Evolutionary conservation across 2,888 invertebrate species (phyloP).

Genomic region (Chrysolina americana): DNA sequence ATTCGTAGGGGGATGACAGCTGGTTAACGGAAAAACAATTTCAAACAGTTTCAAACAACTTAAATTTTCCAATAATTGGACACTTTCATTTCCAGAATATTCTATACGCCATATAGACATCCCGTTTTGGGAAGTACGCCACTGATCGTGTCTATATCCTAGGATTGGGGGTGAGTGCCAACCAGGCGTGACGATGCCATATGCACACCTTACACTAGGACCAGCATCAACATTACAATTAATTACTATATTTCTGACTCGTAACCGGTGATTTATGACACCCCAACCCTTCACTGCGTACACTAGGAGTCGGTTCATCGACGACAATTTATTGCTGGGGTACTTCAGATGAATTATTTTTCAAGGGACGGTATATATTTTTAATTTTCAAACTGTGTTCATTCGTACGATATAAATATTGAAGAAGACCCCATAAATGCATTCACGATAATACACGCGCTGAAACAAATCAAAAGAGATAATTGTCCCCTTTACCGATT

Average conservation of each 20-base stretch:
- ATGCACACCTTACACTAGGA: conserved; percentile 58
- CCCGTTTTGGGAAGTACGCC: conserved; percentile 24
- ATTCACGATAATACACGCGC: too few relatives aligned
- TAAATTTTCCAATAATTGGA: too few relatives aligned
- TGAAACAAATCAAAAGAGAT: too few relatives aligned
- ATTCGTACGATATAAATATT: neutral
- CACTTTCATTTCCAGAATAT: too few relatives aligned
- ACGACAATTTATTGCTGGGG: conserved; percentile 18
- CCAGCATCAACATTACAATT: conserved; percentile 58
- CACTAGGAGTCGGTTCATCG: conserved; percentile 32
- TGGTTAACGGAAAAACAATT: too few relatives aligned
- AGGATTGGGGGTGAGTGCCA: conserved; percentile 41
- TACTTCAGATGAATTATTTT: conserved; percentile 16
- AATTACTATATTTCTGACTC: conserved; percentile 59
- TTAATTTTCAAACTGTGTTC: neutral
- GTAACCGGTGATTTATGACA: conserved; percentile 58
- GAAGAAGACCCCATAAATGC: too few relatives aligned
- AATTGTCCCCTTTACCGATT: too few relatives aligned
- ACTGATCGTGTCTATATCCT: conserved; percentile 35
- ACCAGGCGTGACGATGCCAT: conserved; percentile 48
- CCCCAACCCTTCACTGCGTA: conserved; percentile 54
- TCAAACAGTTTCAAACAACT: too few relatives aligned
- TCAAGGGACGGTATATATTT: neutral
- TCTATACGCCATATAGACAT: too few relatives aligned
- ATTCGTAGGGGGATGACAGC: too few relatives aligned